Base-by-base conservation (phyloP, 2,113 vertebrate genomes). In the Galeopterus variegatus region DNA sequence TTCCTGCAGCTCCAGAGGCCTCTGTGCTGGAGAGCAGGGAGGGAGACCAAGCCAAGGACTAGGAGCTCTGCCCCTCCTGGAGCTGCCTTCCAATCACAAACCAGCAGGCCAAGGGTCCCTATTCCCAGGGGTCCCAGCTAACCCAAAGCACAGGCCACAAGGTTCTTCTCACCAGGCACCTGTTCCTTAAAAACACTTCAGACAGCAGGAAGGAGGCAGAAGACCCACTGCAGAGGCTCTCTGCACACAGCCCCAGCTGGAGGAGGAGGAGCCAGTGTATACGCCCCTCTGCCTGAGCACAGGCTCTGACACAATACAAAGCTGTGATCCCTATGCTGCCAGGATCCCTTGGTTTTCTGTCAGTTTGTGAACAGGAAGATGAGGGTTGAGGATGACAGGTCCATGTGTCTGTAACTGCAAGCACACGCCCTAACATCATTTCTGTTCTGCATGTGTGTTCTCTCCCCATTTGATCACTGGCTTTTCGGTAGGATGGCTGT, bases 321-420 rank as follows among this genome's bases (percentile, higher is more conserved):
- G 4, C 56, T 7, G 21, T 14, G 0, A 45, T n/a, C 48, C 36
- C 4, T 9, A 0, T 23, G 33, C 19, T n/a, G 15, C 56, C 31
- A 83, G n/a, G 45, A 54, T 56, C 67, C 54, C 36, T 50, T 19
- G 83, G 28, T 82, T 67, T 77, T 70, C 45, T 72, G 77, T 87
- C 64, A 76, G 4, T 60, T 21, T 64, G 48, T 58, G 45, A 85
- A n/a, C 24, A 81, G 80, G 31, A 86, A 13, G 54, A 24, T 19
- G 24, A 70, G 24, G 5, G 60, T 5, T n/a, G 52, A 82, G 36
- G 24, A 33, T 6, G 52, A 62, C 26, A 33, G 14, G 45, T 73
- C 75, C n/a, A 23, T 31, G 24, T 0, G 8, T 54, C 4, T 67
- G 50, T 33, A 62, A 36, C 28, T 13, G 45, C 3, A 62, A 41